Evolutionary conservation across 2,888 invertebrate genomes (phyloP).

Genomic region (Andricus curvator): DNA sequence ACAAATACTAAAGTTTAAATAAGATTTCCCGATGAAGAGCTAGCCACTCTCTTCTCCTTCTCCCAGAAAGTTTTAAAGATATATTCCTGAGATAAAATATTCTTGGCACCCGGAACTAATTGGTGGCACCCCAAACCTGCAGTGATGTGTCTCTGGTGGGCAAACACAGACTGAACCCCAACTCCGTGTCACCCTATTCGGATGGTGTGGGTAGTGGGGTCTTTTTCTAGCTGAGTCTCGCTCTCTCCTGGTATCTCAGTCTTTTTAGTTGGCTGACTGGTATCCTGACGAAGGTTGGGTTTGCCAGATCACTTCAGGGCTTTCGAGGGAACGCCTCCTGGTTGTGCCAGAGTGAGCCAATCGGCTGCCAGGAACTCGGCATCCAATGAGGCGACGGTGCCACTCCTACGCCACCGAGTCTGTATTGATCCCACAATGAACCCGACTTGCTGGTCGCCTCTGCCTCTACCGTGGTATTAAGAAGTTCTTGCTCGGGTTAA

Average conservation of each 20-base stretch:
- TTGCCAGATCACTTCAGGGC: slow-evolving; percentile 61
- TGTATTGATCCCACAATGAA: slow-evolving; percentile 78
- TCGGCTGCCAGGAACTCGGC: slow-evolving; percentile 56
- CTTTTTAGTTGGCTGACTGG: slow-evolving; percentile 52
- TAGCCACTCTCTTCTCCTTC: background rate
- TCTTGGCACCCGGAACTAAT: slow-evolving; percentile 37
- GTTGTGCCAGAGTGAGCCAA: slow-evolving; percentile 68
- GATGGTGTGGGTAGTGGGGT: slow-evolving; percentile 58
- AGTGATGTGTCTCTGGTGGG: slow-evolving; percentile 74
- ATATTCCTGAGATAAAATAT: slow-evolving; percentile 50
- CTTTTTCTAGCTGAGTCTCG: slow-evolving; percentile 61
- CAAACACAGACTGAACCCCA: slow-evolving; percentile 77
- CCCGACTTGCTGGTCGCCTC: slow-evolving; percentile 64
- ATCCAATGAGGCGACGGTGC: slow-evolving; percentile 74
- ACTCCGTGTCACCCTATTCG: slow-evolving; percentile 71
- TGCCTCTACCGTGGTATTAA: slow-evolving; percentile 66
- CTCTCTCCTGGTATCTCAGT: slow-evolving; percentile 42
- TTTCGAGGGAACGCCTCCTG: slow-evolving; percentile 73
- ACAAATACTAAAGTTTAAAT: background rate
- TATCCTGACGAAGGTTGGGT: slow-evolving; percentile 57
- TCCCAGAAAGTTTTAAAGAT: background rate
- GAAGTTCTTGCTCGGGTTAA: slow-evolving; percentile 67
- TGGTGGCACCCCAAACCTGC: slow-evolving; percentile 46
- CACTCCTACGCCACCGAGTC: slow-evolving; percentile 73
- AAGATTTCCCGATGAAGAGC: background rate